A percentile compares a stretch with the other conserved stretches of the same genome.
These are phyloP conservation scores for Panorpa germanica DNA, from an alignment of 2,888 invertebrate genomes.

Conservation along the genomic window DNA sequence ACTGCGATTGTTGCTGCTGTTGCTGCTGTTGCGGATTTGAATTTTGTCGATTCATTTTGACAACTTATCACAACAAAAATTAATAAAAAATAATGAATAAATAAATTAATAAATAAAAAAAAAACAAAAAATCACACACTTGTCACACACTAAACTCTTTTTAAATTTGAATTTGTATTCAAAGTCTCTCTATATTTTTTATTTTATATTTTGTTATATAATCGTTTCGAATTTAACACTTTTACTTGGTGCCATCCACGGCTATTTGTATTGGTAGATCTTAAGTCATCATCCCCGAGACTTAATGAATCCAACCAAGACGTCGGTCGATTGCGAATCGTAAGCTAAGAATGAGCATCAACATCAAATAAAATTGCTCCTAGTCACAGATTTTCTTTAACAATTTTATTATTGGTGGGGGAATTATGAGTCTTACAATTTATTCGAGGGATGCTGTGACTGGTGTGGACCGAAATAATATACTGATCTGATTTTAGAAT, in stretches of 20 bases:
- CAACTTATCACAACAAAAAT: conserved; percentile 28
- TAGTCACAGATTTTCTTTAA: too few species aligned
- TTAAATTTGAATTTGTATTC: background rate
- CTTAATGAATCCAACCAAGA: conserved; percentile 42
- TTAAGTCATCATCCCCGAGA: conserved; percentile 29
- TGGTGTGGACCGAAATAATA: too few species aligned
- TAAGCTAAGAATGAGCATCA: conserved; percentile 77
- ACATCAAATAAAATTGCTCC: too few species aligned
- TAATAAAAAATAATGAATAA: conserved; percentile 15
- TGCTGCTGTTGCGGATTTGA: conserved; percentile 29
- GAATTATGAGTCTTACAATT: too few species aligned
- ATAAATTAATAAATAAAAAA: conserved; percentile 10
- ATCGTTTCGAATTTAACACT: too few species aligned
- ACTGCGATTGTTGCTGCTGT: conserved; percentile 31
- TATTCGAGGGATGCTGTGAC: too few species aligned
- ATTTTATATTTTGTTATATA: too few species aligned
- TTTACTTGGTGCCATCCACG: too few species aligned
- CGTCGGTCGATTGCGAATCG: conserved; percentile 88
- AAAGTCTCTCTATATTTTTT: background rate
- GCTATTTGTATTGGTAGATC: too few species aligned
- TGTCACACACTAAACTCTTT: background rate
- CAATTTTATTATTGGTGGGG: too few species aligned
- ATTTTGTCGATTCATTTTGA: conserved; percentile 62
- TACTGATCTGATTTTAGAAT: too few species aligned
- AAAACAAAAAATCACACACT: conserved; percentile 10